Evolutionary conservation across 2,888 invertebrate genomes (phyloP).

Genomic region (Leucoma salicis): DNA sequence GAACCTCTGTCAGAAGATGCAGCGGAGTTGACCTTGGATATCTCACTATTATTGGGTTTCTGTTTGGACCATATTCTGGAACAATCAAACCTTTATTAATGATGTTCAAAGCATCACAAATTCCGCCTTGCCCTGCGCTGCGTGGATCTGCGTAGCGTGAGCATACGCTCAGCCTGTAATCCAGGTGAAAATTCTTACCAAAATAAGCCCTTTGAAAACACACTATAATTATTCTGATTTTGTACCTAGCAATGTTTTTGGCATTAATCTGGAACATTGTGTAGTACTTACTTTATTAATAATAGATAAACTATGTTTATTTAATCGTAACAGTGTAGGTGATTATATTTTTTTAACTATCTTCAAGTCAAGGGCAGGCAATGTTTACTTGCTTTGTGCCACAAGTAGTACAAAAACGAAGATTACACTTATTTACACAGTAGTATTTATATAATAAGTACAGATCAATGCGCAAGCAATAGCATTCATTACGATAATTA

Average conservation of each 20-base stretch:
- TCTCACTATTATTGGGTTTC: constrained; percentile 41
- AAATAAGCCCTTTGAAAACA: no score
- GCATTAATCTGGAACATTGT: no score
- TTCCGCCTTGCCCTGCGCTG: no score
- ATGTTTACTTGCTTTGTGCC: constrained; percentile 11
- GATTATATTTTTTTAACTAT: neutral
- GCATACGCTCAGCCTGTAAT: no score
- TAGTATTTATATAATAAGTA: neutral
- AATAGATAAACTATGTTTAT: neutral
- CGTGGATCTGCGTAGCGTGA: no score
- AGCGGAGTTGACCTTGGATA: constrained; percentile 42
- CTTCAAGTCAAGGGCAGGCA: constrained; percentile 28
- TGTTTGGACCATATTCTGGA: constrained; percentile 72
- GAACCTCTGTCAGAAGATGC: constrained; percentile 50
- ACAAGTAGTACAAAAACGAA: neutral
- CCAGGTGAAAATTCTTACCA: no score
- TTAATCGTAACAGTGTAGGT: neutral
- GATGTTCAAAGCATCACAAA: no score
- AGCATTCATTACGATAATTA: neutral
- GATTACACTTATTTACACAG: neutral
- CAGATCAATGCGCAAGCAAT: neutral
- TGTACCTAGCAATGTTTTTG: no score
- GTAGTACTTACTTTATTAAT: no score
- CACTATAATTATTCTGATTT: no score
- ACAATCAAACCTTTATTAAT: constrained; percentile 13